Evolutionary conservation across 2,888 invertebrate genomes (phyloP).

Genomic region (Tanypteryx hageni): DNA sequence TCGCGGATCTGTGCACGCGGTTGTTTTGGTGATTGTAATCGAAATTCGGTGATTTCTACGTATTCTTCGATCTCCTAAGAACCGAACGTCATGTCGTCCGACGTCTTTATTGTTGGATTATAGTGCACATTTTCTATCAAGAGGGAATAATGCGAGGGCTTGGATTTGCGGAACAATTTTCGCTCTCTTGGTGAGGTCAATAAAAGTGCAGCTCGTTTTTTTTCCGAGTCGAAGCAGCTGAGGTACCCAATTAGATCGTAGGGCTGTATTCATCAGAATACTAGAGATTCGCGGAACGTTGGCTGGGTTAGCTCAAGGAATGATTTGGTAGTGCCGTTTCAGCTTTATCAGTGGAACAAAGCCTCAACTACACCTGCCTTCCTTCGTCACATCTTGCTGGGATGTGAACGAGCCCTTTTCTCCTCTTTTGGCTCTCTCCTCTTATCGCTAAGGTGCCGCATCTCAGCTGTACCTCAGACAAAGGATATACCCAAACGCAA

Average conservation of each 20-base stretch:
- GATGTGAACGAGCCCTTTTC: conserved; percentile 15
- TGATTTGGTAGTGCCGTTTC: conserved; percentile 25
- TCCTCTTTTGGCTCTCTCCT: not conserved
- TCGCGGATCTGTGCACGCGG: too few relatives aligned
- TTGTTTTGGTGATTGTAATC: too few relatives aligned
- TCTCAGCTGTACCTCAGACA: not conserved
- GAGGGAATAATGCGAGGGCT: too few relatives aligned
- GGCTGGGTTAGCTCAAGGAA: conserved; percentile 12
- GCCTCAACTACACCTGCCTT: not conserved
- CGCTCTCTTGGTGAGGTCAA: not conserved
- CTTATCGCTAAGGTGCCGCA: not conserved
- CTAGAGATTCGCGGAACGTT: conserved; percentile 1
- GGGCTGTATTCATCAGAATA: not conserved
- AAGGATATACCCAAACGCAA: too few relatives aligned
- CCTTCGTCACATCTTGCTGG: not conserved
- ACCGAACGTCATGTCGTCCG: too few relatives aligned
- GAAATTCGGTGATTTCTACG: too few relatives aligned
- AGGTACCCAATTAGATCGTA: not conserved
- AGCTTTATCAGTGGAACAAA: conserved; percentile 40
- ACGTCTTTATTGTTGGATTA: too few relatives aligned
- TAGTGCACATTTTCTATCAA: too few relatives aligned
- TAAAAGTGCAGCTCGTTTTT: not conserved
- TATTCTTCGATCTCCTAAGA: too few relatives aligned
- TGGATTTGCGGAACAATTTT: not conserved
- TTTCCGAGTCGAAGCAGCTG: not conserved